Conservation (phyloP, 2,888 invertebrate genomes). For the Gymnocheta viridis region DNA sequence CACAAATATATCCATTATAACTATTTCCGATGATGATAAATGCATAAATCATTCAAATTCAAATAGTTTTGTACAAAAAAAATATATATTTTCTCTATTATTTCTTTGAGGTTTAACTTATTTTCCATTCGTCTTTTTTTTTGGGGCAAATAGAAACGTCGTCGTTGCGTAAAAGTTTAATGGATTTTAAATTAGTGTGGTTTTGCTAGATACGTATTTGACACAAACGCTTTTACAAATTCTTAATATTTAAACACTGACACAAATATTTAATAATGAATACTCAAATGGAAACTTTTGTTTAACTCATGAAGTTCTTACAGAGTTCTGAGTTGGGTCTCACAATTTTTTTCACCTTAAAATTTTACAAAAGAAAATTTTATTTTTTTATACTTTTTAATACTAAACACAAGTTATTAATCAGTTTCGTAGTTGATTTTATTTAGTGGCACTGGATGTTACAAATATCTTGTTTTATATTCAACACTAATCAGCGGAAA, state of each 20-base stretch:
- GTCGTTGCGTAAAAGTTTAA: conserved; percentile 63
- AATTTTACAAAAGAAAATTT: too few relatives aligned
- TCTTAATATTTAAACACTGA: neutral
- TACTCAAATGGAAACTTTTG: neutral
- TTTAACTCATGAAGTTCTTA: neutral
- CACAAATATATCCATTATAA: conserved; percentile 23
- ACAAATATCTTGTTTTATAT: too few relatives aligned
- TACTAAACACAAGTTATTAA: too few relatives aligned
- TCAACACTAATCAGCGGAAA: too few relatives aligned
- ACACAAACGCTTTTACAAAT: neutral
- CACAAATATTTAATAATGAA: neutral
- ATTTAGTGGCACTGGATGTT: too few relatives aligned
- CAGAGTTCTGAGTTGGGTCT: neutral
- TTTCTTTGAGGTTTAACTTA: conserved; percentile 42
- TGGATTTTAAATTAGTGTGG: conserved; percentile 68
- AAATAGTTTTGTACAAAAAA: conserved; percentile 53
- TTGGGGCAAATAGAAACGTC: conserved; percentile 13
- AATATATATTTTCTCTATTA: conserved; percentile 46
- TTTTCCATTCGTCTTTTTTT: conserved; percentile 64
- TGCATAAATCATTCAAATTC: conserved; percentile 67
- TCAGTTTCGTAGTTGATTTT: too few relatives aligned
- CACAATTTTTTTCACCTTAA: neutral
- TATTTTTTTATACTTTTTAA: too few relatives aligned
- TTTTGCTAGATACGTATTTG: conserved; percentile 48
- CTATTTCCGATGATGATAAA: conserved; percentile 67